These are phyloP conservation scores for Nomada ferruginata DNA, from an alignment of 2,888 invertebrate species.

Conservation along the genomic window DNA sequence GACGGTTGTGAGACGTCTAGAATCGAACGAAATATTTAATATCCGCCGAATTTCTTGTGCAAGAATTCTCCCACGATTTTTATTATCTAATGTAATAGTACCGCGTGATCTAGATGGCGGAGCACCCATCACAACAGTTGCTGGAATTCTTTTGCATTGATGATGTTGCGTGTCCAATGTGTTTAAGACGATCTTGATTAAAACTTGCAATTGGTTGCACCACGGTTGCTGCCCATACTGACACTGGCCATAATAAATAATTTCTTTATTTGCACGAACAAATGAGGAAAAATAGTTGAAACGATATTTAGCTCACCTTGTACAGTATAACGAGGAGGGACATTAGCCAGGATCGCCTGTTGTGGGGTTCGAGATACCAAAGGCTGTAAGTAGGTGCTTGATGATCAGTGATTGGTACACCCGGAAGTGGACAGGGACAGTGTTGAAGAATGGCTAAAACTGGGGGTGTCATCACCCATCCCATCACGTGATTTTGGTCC, in stretches of 20 bases:
- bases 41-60: too few species aligned
- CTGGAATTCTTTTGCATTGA: conserved; percentile 93
- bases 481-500: conserved; percentile 98
- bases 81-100: conserved; percentile 70
- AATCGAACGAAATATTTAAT: conserved; percentile 4
- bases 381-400: conserved; percentile 92
- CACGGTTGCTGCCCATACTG: conserved; percentile 90
- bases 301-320: conserved; percentile 88
- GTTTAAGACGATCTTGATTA: conserved; percentile 95
- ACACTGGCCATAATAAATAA: conserved; percentile 85
- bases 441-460: conserved; percentile 92
- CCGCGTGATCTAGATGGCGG: conserved; percentile 89
- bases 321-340: conserved; percentile 96
- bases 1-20: conserved; percentile 92
- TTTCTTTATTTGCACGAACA: neutral
- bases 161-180: conserved; percentile 97
- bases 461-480: conserved; percentile 94
- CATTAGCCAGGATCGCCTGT: conserved; percentile 96
- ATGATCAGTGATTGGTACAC: conserved; percentile 85
- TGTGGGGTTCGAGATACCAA: conserved; percentile 94
- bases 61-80: neutral
- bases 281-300: neutral
- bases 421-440: conserved; percentile 91
- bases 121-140: conserved; percentile 91
- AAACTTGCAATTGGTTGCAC: conserved; percentile 90